Base-by-base conservation (phyloP, 2,113 vertebrate species). In the Elephantulus edwardii region DNA sequence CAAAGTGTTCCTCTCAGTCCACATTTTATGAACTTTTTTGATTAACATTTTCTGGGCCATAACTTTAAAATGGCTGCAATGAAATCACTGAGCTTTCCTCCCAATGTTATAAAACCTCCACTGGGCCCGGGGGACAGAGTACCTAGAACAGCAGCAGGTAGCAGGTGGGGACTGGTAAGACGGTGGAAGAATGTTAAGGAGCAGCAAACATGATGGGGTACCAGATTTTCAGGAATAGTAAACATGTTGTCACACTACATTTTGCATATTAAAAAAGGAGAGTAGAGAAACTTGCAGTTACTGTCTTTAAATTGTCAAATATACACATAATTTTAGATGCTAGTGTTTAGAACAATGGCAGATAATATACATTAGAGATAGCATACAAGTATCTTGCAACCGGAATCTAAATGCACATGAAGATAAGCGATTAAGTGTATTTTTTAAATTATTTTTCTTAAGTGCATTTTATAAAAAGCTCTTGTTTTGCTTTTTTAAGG, bases 11-110 rank as follows among this genome's bases (percentile, higher is more conserved):
- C 48, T 72, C 12, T 8, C 30, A 78, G 24, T 86, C 46, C 48
- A 40, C 83, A 90, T 95, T 95, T 95, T 84, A 94, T 96, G 89
- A 92, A 60, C 71, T 38, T 84, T 95, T 95, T 94, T 95, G 87
- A 97, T 95, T 86, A 95, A 86, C 85, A 87, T 77, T 72, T 96
- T 80, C 92, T 82, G 78, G 93, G 72, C 91, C 91, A 95, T 75
- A 95, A 93, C 70, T 35, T 79, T 89, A 94, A 91, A 83, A 95
- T 50, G 70, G 52, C 70, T 89, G 85, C 66, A 94, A 76, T 95
- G 91, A 96, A 97, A 83, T 83, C 66, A 12, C 54, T 66, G 83
- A 94, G 60, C 72, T 88, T 75, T 72, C 72, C 92, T 3, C 14
- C 35, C 58, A 91, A 78, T 38, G 20, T 72, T 68, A 48, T 16